Evolutionary conservation across 2,888 invertebrate genomes (phyloP), one percentile per base, ranked within the genome.

Genomic region (Trimorus sp.): DNA sequence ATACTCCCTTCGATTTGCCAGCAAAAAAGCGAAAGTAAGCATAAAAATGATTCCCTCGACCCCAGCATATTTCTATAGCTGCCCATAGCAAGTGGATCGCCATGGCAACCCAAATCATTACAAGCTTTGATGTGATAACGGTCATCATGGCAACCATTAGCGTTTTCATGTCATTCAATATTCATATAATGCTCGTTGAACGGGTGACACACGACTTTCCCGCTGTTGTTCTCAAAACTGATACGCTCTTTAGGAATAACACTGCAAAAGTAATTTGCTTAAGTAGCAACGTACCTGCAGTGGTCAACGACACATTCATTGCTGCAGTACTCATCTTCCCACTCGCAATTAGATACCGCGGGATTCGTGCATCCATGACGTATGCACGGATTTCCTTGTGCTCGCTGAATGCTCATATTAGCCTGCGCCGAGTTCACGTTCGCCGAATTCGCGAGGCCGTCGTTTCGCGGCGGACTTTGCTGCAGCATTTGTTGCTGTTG

Each of bases 321-420:
- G 92, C 98, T 97, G 93, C 98, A 98, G 92, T 98, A 98, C 92
- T 98, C 98, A 91, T 97, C 97, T 92, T 98, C 98, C 98, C 98
- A 98, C 92, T 98, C 98, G 84, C 96, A 95, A 93, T 97, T 98
- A 85, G 97, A 95, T 88, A 98, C 95, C 84, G 98, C 97, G 56
- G 95, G 95, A 93, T 98, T 98, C 84, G 95, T 95, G 92, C 98
- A 98, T 85, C 98, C 98, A 89, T 96, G 96, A 82, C 98, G 95
- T 89, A 97, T 96, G 92, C 97, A 97, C 78, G 95, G 87, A 78
- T 90, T 88, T 81, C 90, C 85, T 45, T 88, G 88, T 60, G 88
- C 86, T 58, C 89, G 86, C 56, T 90, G 91, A 75, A 87, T 87
- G 16, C 85, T 85, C 85, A 89, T 88, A 40, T 82, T 85, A 45